Percentiles rank a stretch among this genome's conserved stretches.
Conservation (phyloP, 2,888 invertebrate genomes). For the Pheosia gnoma region DNA sequence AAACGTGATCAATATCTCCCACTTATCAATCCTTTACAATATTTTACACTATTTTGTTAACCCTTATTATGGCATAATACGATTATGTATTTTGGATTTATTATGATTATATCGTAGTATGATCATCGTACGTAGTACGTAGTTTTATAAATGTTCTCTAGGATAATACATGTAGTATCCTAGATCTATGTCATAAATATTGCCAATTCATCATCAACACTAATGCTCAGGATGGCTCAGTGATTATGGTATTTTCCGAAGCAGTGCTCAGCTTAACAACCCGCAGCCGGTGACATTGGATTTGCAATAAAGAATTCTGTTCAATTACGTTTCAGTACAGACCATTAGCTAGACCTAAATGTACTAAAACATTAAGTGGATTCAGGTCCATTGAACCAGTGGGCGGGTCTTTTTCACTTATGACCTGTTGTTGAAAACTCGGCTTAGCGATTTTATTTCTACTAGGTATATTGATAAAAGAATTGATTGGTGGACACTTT, state of each 20-base stretch:
- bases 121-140: too few relatives aligned
- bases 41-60: too few relatives aligned
- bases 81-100: too few relatives aligned
- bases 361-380: neutral
- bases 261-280: neutral
- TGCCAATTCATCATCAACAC: neutral
- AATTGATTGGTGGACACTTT: too few relatives aligned
- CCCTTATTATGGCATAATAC: too few relatives aligned
- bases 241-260: neutral
- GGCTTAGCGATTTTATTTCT: neutral
- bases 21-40: too few relatives aligned
- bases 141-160: too few relatives aligned
- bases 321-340: neutral
- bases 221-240: neutral
- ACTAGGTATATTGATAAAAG: neutral
- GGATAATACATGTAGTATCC: too few relatives aligned
- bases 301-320: constrained; percentile 1
- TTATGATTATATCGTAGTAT: too few relatives aligned
- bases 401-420: neutral
- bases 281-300: neutral
- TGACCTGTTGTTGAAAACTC: neutral
- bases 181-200: too few relatives aligned
- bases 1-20: too few relatives aligned
- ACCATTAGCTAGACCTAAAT: neutral
- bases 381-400: neutral